phyloP scores from a whole-genome alignment of 2,797 vertebrate genomes.

The Anguilla anguilla region DNA sequence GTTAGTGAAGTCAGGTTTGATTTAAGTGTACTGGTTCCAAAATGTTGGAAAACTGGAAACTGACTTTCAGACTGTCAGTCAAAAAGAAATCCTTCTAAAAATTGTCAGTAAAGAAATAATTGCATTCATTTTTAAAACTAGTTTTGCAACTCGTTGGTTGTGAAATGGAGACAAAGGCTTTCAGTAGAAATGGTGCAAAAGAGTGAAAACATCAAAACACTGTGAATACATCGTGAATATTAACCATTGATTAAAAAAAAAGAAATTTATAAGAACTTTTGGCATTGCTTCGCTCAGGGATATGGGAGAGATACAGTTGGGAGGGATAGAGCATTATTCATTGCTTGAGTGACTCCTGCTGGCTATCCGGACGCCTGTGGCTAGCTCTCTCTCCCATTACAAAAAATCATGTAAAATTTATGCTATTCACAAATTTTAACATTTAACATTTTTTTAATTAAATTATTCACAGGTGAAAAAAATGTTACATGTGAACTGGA shows the following conservation, averaged over 20 bases:
- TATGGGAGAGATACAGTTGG: too few species aligned
- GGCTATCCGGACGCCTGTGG: too few species aligned
- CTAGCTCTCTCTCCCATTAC: too few species aligned
- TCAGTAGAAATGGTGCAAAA: background rate
- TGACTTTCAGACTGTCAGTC: background rate
- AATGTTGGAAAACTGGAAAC: slow-evolving; percentile 17
- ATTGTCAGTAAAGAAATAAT: background rate
- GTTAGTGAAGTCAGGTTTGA: slow-evolving; percentile 4
- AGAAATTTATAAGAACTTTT: too few species aligned
- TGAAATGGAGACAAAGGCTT: background rate
- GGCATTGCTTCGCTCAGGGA: too few species aligned
- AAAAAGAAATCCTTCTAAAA: slow-evolving; percentile 17
- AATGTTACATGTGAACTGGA: too few species aligned
- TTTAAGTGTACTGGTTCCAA: slow-evolving; percentile 15
- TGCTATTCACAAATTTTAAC: too few species aligned
- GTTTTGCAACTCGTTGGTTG: slow-evolving; percentile 6
- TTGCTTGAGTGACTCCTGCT: too few species aligned
- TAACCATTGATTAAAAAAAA: background rate
- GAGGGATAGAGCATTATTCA: too few species aligned
- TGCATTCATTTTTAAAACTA: background rate
- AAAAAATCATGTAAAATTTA: too few species aligned
- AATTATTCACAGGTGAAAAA: too few species aligned
- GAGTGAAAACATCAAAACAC: background rate
- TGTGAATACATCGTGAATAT: background rate
- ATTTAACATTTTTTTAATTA: too few species aligned